Evolutionary conservation across 2,888 invertebrate species (phyloP).

Genomic region (Drosophila algonquin): DNA sequence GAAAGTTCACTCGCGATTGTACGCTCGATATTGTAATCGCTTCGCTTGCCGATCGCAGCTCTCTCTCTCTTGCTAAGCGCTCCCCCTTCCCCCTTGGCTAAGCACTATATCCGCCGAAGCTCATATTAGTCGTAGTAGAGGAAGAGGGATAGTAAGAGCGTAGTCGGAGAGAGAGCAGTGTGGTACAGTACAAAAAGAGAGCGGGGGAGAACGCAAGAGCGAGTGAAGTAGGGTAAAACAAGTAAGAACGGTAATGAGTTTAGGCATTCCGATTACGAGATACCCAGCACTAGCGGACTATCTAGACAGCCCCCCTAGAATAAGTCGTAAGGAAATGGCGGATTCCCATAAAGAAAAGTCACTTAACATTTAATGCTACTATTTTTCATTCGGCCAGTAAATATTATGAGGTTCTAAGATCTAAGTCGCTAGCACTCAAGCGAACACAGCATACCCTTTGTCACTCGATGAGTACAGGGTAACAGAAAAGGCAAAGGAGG

Average conservation of each 20-base stretch:
- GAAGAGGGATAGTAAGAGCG: neutral
- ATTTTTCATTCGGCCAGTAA: neutral
- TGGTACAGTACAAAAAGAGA: neutral
- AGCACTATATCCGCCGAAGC: neutral
- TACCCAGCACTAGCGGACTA: neutral
- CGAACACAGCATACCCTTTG: neutral
- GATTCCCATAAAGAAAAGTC: neutral
- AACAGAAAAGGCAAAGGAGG: conserved; percentile 34
- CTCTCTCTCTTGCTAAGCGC: conserved; percentile 6
- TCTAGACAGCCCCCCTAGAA: neutral
- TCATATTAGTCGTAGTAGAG: neutral
- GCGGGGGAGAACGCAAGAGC: neutral
- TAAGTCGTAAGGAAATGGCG: neutral
- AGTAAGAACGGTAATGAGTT: neutral
- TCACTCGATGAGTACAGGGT: neutral
- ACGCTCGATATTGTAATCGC: conserved; percentile 74
- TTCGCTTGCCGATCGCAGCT: conserved; percentile 6
- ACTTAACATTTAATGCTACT: neutral
- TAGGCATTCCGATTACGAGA: neutral
- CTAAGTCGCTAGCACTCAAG: neutral
- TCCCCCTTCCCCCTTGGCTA: neutral
- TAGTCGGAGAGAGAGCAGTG: neutral
- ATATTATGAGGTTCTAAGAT: neutral
- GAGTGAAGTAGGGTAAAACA: neutral
- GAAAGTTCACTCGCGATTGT: conserved; percentile 75